A percentile compares a stretch with the other conserved stretches of the same genome.
These are phyloP conservation scores for Hesperophylax magnus DNA, from an alignment of 1,140 invertebrate genomes.

Conservation along the genomic window DNA sequence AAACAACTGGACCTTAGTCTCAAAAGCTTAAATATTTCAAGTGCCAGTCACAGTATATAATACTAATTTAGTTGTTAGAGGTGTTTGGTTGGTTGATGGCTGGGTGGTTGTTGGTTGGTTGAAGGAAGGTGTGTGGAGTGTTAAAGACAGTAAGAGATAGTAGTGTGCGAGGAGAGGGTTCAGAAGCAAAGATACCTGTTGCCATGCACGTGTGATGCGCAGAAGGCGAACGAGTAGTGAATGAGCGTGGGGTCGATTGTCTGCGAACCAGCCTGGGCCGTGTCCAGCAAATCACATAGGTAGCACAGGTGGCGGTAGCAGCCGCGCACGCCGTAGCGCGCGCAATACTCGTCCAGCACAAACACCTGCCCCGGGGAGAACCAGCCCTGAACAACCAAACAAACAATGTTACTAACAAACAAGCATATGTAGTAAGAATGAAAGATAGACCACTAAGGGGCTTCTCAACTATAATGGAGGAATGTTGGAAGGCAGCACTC, in stretches of 20 bases:
- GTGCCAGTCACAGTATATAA: too few relatives aligned
- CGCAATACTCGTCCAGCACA: slow-evolving; percentile 98
- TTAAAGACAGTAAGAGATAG: slow-evolving; percentile 40
- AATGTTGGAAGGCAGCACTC: too few relatives aligned
- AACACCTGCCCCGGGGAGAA: slow-evolving; percentile 99
- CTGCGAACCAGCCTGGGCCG: slow-evolving; percentile 90
- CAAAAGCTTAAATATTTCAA: too few relatives aligned
- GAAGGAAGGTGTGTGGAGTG: background rate
- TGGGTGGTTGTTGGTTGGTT: too few relatives aligned
- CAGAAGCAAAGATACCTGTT: slow-evolving; percentile 79
- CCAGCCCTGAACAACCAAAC: slow-evolving; percentile 87
- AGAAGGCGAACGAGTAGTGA: slow-evolving; percentile 99
- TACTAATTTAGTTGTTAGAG: too few relatives aligned
- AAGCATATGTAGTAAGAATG: too few relatives aligned
- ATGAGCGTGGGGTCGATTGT: slow-evolving; percentile 99
- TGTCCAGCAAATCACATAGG: slow-evolving; percentile 94
- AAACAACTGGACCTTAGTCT: too few relatives aligned
- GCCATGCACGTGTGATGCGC: slow-evolving; percentile 98
- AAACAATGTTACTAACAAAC: background rate
- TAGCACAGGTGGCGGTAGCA: slow-evolving; percentile 98
- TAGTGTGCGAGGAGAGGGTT: slow-evolving; percentile 7
- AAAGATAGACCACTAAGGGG: too few relatives aligned
- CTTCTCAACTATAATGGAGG: too few relatives aligned
- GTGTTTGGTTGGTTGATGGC: too few relatives aligned
- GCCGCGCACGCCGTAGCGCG: slow-evolving; percentile 95